Base-by-base conservation (phyloP, 1,140 invertebrate species). In the Papilio machaon region DNA sequence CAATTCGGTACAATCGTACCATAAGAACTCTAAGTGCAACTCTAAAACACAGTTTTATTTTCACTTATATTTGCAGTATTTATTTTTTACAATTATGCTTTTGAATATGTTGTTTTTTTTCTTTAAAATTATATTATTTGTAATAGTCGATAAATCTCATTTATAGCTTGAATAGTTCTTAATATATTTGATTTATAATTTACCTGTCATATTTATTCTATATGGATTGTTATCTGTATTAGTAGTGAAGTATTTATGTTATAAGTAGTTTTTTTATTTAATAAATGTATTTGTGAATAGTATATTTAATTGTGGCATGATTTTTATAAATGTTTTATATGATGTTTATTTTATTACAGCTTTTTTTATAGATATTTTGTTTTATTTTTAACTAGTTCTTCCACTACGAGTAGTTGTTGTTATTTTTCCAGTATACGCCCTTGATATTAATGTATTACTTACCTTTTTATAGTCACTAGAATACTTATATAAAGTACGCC, bases 11-110 rank as follows among this genome's bases (percentile, higher is more conserved):
- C 74, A 70, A 76, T 83, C 82, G 85, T 87, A 91, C 88, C 86
- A 85, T 86, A 86, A 70, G 82, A 86, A 90, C 86, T 86, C 67
- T 85, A 91, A 85, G 85, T 90, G 87, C 78, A 67, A 43, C 17
- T 46, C 82, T 84, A 80, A 79, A 77, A 79, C 73, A 82, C 67
- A 30, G 76, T n/a, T 84, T 79, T 76, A 82, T 81, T 83, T 81
- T 84, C 80, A 75, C 77, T 82, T 82, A 58, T 82, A 64, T 81
- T 81, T 76, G 60, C 46, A 64, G 9, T 76, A 15, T 79, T 52
- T 82, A 80, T 82, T 79, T 81, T 76, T 64, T 52, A 4, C 17
- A 58, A 19, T 78, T 78, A 43, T 78, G 76, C 23, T 67, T 67
- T 46, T 43, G 38, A 19, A 58, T 38, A 13, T 60, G n/a, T 78